phyloP scores from a whole-genome alignment of 1,140 invertebrate species.

The Araneus ventricosus region DNA sequence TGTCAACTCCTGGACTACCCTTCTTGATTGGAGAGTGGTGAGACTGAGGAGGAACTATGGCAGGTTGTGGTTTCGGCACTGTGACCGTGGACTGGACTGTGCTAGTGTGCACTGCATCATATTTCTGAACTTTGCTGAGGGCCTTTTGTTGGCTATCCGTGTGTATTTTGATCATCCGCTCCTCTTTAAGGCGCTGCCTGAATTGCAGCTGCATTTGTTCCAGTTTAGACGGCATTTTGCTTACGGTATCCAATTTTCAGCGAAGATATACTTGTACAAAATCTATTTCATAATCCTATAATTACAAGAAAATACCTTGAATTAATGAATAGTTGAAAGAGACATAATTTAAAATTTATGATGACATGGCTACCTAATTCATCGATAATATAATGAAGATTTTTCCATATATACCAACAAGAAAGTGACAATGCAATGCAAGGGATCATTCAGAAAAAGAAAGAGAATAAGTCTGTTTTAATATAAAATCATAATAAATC shows the following conservation, averaged over 20 bases:
- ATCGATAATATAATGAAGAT: too few relatives aligned
- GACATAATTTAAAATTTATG: background rate
- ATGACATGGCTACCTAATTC: too few relatives aligned
- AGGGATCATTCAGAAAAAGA: too few relatives aligned
- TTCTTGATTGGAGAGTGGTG: slow-evolving; percentile 76
- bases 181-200: slow-evolving; percentile 80
- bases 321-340: background rate
- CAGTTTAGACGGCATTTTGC: slow-evolving; percentile 77
- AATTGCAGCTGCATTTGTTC: slow-evolving; percentile 79
- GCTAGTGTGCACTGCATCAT: slow-evolving; percentile 71
- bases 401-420: too few relatives aligned
- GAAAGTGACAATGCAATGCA: too few relatives aligned
- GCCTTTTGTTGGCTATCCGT: slow-evolving; percentile 79
- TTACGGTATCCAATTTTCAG: background rate
- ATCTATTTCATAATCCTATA: background rate
- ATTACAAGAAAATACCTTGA: background rate
- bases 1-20: slow-evolving; percentile 78
- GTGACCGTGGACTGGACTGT: background rate
- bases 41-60: slow-evolving; percentile 49
- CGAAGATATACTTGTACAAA: background rate
- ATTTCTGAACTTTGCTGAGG: slow-evolving; percentile 77
- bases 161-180: slow-evolving; percentile 78
- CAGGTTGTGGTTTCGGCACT: background rate
- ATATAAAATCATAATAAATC: too few relatives aligned
- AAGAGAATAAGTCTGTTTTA: too few relatives aligned